phyloP scores from a whole-genome alignment of 2,888 invertebrate genomes.

The Orthosia gothica region DNA sequence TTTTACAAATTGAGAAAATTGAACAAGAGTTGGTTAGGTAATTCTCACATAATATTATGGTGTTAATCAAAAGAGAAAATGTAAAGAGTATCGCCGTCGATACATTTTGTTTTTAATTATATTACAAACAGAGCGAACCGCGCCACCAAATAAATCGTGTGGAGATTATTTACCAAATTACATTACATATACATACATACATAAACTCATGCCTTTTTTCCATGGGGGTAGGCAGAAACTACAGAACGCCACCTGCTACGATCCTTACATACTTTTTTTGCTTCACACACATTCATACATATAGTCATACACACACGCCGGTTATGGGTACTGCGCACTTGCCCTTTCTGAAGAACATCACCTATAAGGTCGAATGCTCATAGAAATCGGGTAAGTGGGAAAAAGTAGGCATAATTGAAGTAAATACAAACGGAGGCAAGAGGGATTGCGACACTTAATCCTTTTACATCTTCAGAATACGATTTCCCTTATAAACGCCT shows the following conservation, averaged over 20 bases:
- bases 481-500: conserved; percentile 65
- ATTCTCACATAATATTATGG: not conserved
- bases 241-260: too few species aligned
- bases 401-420: conserved; percentile 66
- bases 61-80: not conserved
- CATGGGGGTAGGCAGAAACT: too few species aligned
- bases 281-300: too few species aligned
- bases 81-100: not conserved
- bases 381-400: conserved; percentile 65
- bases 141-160: conserved; percentile 32
- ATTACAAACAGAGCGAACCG: conserved; percentile 14
- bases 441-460: conserved; percentile 57
- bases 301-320: too few species aligned
- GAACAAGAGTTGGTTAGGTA: not conserved
- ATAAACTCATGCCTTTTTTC: too few species aligned
- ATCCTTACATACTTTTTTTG: too few species aligned
- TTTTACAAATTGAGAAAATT: not conserved
- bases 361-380: conserved; percentile 64
- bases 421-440: conserved; percentile 53
- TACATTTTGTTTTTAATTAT: conserved; percentile 39
- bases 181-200: conserved; percentile 57
- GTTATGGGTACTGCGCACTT: too few species aligned
- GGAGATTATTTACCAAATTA: conserved; percentile 54
- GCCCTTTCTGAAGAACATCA: too few species aligned
- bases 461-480: conserved; percentile 67